Percentiles rank a stretch among this genome's conserved stretches.
These are phyloP conservation scores for Fulica atra DNA, from an alignment of 2,113 vertebrate species.

Conservation along the genomic window DNA sequence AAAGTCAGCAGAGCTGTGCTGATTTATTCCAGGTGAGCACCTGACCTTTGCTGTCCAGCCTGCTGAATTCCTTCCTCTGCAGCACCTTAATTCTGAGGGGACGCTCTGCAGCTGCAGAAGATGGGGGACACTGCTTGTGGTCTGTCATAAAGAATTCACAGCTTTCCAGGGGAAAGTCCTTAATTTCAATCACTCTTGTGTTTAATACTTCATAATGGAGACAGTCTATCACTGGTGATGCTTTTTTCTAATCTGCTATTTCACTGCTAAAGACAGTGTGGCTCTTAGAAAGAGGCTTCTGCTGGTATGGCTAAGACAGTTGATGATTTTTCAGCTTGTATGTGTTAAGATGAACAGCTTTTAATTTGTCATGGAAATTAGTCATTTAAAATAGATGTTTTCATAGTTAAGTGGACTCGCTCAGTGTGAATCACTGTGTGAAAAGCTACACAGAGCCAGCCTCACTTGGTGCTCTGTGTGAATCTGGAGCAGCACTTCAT, in stretches of 20 bases:
- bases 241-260: neutral
- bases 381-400: neutral
- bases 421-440: neutral
- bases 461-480: neutral
- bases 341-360: neutral
- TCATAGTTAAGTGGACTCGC: neutral
- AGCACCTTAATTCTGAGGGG: neutral
- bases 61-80: neutral
- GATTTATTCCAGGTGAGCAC: neutral
- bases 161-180: constrained; percentile 13
- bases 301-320: neutral
- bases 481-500: neutral
- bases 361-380: constrained; percentile 32
- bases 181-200: neutral
- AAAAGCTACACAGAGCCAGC: neutral
- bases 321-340: constrained; percentile 1
- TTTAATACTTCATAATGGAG: neutral
- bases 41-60: neutral
- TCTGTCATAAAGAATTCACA: neutral
- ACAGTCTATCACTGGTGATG: neutral
- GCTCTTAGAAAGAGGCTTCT: neutral
- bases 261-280: neutral
- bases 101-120: neutral
- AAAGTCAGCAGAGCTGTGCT: neutral
- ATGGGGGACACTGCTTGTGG: neutral